Conservation (phyloP, 2,888 invertebrate genomes). For the Anaspis maculata region DNA sequence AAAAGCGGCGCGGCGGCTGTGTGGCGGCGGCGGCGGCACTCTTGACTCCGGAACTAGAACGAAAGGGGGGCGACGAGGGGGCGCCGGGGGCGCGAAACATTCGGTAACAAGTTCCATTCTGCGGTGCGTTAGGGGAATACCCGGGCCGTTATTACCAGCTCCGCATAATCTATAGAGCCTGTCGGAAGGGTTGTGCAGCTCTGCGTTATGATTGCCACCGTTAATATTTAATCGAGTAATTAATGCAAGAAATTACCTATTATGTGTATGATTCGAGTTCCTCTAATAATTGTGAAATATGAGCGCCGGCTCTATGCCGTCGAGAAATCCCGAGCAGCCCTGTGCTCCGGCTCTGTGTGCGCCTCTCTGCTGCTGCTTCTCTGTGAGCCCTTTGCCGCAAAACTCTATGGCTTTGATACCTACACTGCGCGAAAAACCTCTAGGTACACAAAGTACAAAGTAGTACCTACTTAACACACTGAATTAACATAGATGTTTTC, state of each 20-base stretch:
- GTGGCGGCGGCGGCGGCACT: too few species aligned
- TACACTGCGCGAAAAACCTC: too few species aligned
- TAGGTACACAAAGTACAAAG: too few species aligned
- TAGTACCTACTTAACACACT: too few species aligned
- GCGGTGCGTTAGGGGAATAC: constrained; percentile 37
- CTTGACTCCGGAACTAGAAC: too few species aligned
- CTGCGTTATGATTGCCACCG: constrained; percentile 45
- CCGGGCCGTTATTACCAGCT: constrained; percentile 36
- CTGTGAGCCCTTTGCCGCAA: background rate
- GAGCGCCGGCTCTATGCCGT: constrained; percentile 27
- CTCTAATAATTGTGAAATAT: constrained; percentile 45
- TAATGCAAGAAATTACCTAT: constrained; percentile 48
- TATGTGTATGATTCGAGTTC: constrained; percentile 45
- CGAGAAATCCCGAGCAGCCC: constrained; percentile 16
- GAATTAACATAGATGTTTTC: too few species aligned
- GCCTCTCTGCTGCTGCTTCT: too few species aligned
- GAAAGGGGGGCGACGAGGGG: too few species aligned
- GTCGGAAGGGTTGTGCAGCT: constrained; percentile 41
- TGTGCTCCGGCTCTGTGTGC: too few species aligned
- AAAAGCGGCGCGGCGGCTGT: too few species aligned
- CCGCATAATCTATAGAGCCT: constrained; percentile 42
- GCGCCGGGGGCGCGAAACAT: constrained; percentile 11
- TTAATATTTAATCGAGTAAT: constrained; percentile 47
- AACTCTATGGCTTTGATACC: too few species aligned
- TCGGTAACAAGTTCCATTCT: constrained; percentile 33